phyloP scores from a whole-genome alignment of 2,888 invertebrate genomes.

The Hololepta plana region DNA sequence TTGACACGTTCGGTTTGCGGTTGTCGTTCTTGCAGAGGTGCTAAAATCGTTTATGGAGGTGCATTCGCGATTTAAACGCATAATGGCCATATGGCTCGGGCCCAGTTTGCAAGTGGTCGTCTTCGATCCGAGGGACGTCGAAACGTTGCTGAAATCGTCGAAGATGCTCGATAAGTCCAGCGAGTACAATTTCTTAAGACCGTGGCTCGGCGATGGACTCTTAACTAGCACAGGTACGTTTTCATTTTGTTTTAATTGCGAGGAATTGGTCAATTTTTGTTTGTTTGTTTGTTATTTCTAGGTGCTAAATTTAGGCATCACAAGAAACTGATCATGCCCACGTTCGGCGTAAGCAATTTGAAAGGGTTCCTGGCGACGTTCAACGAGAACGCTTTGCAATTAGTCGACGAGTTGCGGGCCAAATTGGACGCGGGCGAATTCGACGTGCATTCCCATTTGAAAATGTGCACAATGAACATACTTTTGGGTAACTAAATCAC shows the following conservation, averaged over 20 bases:
- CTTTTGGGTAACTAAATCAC: slow-evolving; percentile 6
- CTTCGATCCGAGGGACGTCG: slow-evolving; percentile 9
- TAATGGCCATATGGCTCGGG: slow-evolving; percentile 11
- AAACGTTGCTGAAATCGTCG: slow-evolving; percentile 8
- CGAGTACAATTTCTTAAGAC: slow-evolving; percentile 9
- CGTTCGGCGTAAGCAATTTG: slow-evolving; percentile 8
- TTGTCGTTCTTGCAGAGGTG: slow-evolving; percentile 1
- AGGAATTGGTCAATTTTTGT: too few relatives aligned
- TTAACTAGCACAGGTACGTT: slow-evolving; percentile 9
- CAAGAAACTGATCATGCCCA: slow-evolving; percentile 9
- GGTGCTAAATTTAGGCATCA: slow-evolving; percentile 9
- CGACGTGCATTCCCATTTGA: slow-evolving; percentile 6
- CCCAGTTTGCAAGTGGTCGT: slow-evolving; percentile 9
- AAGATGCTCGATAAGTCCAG: slow-evolving; percentile 8
- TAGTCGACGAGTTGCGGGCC: slow-evolving; percentile 6
- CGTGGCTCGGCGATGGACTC: slow-evolving; percentile 11
- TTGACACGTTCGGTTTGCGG: background rate
- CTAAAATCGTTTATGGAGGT: slow-evolving; percentile 4
- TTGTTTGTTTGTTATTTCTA: slow-evolving; percentile 6
- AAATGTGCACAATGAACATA: slow-evolving; percentile 6
- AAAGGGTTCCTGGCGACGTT: slow-evolving; percentile 9
- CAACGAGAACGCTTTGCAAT: slow-evolving; percentile 6
- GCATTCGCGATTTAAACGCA: slow-evolving; percentile 6
- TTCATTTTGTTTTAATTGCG: too few relatives aligned
- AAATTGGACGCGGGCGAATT: slow-evolving; percentile 6